Percentiles rank a stretch among this genome's conserved stretches.
These are phyloP conservation scores for Tenthredo scrophulariae DNA, from an alignment of 2,888 invertebrate genomes.

Conservation along the genomic window DNA sequence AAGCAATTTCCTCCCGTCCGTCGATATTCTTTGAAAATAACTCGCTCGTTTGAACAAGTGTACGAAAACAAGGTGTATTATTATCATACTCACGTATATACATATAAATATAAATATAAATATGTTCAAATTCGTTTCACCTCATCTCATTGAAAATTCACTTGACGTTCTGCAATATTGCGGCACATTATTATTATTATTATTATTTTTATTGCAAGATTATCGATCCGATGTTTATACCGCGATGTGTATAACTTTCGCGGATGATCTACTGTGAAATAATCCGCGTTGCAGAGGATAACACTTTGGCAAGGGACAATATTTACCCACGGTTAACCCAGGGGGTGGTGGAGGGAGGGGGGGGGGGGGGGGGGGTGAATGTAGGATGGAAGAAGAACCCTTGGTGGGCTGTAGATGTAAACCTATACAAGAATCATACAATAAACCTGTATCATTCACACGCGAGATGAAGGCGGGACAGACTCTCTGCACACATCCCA, in stretches of 20 bases:
- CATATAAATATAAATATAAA: not conserved
- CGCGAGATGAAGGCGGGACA: slow-evolving; percentile 35
- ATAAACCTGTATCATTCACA: slow-evolving; percentile 45
- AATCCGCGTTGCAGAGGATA: not conserved
- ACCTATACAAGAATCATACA: slow-evolving; percentile 41
- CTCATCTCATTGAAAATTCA: not conserved
- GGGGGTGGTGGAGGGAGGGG: not conserved
- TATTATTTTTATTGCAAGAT: not conserved
- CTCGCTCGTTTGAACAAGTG: not conserved
- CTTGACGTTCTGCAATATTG: not conserved
- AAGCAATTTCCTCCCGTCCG: slow-evolving; percentile 14
- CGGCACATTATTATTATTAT: not conserved
- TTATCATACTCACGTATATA: not conserved
- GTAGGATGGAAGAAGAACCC: not conserved
- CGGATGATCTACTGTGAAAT: slow-evolving; percentile 5
- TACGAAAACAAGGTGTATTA: not conserved
- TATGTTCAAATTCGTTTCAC: not conserved
- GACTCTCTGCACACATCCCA: slow-evolving; percentile 36
- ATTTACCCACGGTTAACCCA: slow-evolving; percentile 15
- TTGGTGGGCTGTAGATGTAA: not conserved
- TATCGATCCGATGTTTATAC: not conserved
- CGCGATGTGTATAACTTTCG: not conserved
- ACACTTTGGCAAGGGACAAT: slow-evolving; percentile 10
- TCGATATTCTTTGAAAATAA: not conserved
- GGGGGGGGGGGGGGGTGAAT: not conserved